Evolutionary conservation across 2,888 invertebrate genomes (phyloP).

Genomic region (Aphelenchoides bicaudatus): DNA sequence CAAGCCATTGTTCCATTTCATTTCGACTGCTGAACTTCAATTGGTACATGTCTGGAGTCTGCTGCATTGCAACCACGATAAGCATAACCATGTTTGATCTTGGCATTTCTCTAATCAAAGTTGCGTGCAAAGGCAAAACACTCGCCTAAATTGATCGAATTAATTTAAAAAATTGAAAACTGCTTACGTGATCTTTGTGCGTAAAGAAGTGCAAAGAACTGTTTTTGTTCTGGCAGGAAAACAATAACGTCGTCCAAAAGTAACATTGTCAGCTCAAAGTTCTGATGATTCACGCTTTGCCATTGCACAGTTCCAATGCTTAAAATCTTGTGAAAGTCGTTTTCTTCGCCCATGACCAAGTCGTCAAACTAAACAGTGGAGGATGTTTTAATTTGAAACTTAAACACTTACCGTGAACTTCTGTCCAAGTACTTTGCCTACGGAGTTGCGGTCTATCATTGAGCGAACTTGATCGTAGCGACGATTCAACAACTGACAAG

Average conservation of each 20-base stretch:
- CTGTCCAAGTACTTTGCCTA: slow-evolving; percentile 28
- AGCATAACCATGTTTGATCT: slow-evolving; percentile 25
- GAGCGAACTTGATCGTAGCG: slow-evolving; percentile 32
- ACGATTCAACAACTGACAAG: slow-evolving; percentile 30
- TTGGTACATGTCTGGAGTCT: slow-evolving; percentile 32
- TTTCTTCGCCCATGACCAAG: slow-evolving; percentile 23
- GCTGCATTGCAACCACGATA: slow-evolving; percentile 2
- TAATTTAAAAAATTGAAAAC: slow-evolving; percentile 19
- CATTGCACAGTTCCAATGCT: slow-evolving; percentile 33
- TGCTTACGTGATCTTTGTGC: slow-evolving; percentile 28
- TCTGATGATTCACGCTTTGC: slow-evolving; percentile 19
- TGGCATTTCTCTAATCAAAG: slow-evolving; percentile 36
- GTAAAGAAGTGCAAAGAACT: slow-evolving; percentile 20
- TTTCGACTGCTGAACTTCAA: slow-evolving; percentile 29
- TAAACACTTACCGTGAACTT: slow-evolving; percentile 24
- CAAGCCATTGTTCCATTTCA: slow-evolving; percentile 36
- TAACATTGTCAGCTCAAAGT: slow-evolving; percentile 29
- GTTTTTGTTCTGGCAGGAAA: slow-evolving; percentile 32
- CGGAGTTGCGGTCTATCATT: slow-evolving; percentile 29
- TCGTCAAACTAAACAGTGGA: slow-evolving; percentile 26
- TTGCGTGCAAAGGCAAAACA: slow-evolving; percentile 33
- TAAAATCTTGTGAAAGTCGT: slow-evolving; percentile 23
- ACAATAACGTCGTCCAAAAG: slow-evolving; percentile 42
- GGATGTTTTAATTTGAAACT: no score
- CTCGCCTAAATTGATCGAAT: slow-evolving; percentile 28